Evolutionary conservation across 2,888 invertebrate genomes (phyloP), one percentile per base, ranked within the genome.

Genomic region (Rhorus exstirpatorius): DNA sequence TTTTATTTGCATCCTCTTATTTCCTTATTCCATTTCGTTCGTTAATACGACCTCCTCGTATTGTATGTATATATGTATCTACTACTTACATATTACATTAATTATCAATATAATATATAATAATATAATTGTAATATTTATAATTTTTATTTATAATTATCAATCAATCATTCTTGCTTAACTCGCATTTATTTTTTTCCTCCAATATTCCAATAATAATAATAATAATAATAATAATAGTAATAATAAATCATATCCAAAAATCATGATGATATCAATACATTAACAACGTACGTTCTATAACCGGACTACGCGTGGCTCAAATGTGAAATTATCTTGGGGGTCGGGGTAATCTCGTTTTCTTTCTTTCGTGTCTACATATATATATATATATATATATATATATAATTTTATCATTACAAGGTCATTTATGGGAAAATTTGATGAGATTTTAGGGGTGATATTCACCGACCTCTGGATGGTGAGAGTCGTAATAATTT

Each of bases 81-180:
- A 87, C 89, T 89, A 89, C 88, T 89, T 89, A 88, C 88, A 89
- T 88, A 85, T 88, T 88, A 90, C 87, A 88, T 85, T 88, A 87
- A 88, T 88, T 88, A 88, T 86, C 88, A 88, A 84, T 90, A 89
- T 87, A 86, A 87, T 88, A 86, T 87, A 86, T 87, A 86, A 85
- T 88, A 83, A 89, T 87, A 84, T 88, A 76, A 76, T 76, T 67
- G 67, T 83, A n/a, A 76, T 83, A 86, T 87, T 87, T 84, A 87
- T 88, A 83, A 85, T 85, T 86, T 87, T 86, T 87, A 88, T 88
- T 83, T 88, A 87, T 89, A 89, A 88, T 88, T 86, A 89, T 88
- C 87, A 87, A 88, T 86, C 88, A 88, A 89, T 86, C 88, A 88
- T 86, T 88, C 84, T 85, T 87, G 79, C 78, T 86, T 86, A 84